phyloP scores from a whole-genome alignment of 2,888 invertebrate species.

The Amiota mariae region DNA sequence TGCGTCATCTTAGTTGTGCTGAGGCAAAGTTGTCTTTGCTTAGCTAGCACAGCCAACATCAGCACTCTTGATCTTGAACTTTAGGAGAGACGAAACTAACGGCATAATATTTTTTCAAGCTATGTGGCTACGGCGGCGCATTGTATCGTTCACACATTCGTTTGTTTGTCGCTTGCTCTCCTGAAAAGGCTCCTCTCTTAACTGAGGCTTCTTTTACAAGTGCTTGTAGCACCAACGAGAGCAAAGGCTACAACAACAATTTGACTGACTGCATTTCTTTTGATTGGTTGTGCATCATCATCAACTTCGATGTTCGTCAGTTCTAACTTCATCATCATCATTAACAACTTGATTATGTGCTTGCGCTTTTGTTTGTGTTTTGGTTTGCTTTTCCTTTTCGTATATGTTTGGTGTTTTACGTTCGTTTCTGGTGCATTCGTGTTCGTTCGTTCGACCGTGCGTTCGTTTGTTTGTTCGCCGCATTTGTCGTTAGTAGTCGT shows the following conservation, averaged over 20 bases:
- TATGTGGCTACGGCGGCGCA: neutral
- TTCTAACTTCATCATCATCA: slow-evolving; percentile 51
- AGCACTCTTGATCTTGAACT: slow-evolving; percentile 56
- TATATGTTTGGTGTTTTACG: neutral
- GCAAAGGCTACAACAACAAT: slow-evolving; percentile 34
- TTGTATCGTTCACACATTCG: neutral
- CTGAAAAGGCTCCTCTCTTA: slow-evolving; percentile 30
- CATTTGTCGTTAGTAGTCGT: neutral
- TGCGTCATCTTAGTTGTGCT: neutral
- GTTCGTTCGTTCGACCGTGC: no score
- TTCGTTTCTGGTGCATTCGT: no score
- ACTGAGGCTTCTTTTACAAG: slow-evolving; percentile 49
- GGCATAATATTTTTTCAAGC: neutral
- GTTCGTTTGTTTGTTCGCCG: neutral
- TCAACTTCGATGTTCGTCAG: slow-evolving; percentile 48
- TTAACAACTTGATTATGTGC: slow-evolving; percentile 40
- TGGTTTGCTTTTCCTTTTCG: slow-evolving; percentile 45
- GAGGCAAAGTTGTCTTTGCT: neutral
- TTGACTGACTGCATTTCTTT: slow-evolving; percentile 57
- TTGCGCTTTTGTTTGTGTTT: no score
- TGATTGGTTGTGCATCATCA: slow-evolving; percentile 67
- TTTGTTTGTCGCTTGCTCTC: slow-evolving; percentile 25
- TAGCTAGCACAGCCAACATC: neutral
- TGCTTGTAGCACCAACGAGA: slow-evolving; percentile 33
- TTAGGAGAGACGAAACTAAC: slow-evolving; percentile 24